These are phyloP conservation scores for Drosophila kepulauana DNA, from an alignment of 1,140 invertebrate genomes.

Conservation along the genomic window DNA sequence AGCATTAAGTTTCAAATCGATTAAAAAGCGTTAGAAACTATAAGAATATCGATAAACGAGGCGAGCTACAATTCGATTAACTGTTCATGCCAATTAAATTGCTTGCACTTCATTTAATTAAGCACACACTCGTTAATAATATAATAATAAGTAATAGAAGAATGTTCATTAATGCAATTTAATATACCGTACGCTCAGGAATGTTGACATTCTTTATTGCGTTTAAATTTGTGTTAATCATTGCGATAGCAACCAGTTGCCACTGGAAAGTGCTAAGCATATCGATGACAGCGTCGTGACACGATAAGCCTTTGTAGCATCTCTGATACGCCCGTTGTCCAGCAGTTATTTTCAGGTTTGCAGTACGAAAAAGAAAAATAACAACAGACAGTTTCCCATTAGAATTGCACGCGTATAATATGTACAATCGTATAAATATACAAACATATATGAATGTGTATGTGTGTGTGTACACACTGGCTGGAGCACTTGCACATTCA, in stretches of 20 bases:
- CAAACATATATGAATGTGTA: neutral
- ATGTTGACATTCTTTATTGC: too few species aligned
- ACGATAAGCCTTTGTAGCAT: constrained; percentile 29
- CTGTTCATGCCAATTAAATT: neutral
- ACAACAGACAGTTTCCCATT: constrained; percentile 53
- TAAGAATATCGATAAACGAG: too few species aligned
- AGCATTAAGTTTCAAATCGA: too few species aligned
- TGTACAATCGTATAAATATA: constrained; percentile 5
- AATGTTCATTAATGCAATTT: neutral
- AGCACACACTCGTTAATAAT: neutral
- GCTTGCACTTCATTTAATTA: neutral
- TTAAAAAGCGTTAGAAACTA: too few species aligned
- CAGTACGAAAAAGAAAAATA: constrained; percentile 43
- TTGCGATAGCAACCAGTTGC: neutral
- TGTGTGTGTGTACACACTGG: constrained; percentile 14
- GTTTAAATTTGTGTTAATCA: neutral
- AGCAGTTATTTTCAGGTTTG: constrained; percentile 56
- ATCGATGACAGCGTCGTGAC: constrained; percentile 8
- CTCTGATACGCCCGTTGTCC: constrained; percentile 29
- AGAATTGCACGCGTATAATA: constrained; percentile 74
- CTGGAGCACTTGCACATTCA: constrained; percentile 69
- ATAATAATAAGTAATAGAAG: neutral
- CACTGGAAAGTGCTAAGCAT: neutral
- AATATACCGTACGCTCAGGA: neutral
- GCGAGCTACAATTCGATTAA: neutral